These are phyloP conservation scores for Balaeniceps rex DNA, from an alignment of 2,113 vertebrate species.

Conservation along the genomic window DNA sequence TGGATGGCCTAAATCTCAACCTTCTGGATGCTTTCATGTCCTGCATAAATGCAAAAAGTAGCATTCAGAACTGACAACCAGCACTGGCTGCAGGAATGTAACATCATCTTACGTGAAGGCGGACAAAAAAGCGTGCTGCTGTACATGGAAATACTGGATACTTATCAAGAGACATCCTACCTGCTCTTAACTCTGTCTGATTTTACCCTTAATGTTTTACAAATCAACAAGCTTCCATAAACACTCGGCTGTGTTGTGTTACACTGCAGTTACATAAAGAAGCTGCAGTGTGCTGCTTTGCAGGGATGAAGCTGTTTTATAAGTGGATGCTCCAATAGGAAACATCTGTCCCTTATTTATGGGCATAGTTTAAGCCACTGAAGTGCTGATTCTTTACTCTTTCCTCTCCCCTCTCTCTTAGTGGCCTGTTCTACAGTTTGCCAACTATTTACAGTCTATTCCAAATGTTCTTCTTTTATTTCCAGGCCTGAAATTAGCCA, in stretches of 20 bases:
- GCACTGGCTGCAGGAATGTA: background rate
- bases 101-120: background rate
- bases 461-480: background rate
- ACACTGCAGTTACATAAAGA: background rate
- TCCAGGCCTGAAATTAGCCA: background rate
- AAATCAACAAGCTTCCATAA: background rate
- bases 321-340: slow-evolving; percentile 15
- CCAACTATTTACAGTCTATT: background rate
- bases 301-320: slow-evolving; percentile 22
- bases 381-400: background rate
- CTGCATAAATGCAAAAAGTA: background rate
- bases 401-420: background rate
- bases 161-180: background rate
- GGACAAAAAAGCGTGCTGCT: background rate
- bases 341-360: slow-evolving; percentile 60
- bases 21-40: background rate
- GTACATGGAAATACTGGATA: background rate
- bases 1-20: slow-evolving; percentile 17
- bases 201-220: background rate
- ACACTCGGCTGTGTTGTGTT: background rate
- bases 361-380: background rate
- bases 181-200: background rate
- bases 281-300: background rate
- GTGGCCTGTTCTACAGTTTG: background rate
- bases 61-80: background rate